Evolutionary conservation across 2,113 vertebrate species (phyloP).

Genomic region (Promerops cafer): DNA sequence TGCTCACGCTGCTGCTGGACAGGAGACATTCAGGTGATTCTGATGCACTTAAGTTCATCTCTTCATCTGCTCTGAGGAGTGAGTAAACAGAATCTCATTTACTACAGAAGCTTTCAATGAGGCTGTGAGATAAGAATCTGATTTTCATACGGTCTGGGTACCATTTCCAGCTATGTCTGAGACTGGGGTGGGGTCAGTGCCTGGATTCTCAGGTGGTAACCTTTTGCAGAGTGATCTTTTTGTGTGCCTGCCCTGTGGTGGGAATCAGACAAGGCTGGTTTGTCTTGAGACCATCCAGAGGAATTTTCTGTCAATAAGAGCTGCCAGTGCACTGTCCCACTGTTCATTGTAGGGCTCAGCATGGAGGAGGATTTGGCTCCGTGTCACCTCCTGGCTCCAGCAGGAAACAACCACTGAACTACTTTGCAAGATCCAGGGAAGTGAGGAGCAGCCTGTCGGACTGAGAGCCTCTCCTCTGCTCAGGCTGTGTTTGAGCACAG

Average conservation of each 20-base stretch:
- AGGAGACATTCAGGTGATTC: background rate
- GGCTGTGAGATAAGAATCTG: background rate
- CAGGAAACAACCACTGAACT: background rate
- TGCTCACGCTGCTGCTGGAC: background rate
- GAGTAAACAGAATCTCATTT: background rate
- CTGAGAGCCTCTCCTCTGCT: background rate
- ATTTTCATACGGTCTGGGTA: background rate
- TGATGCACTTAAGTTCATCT: background rate
- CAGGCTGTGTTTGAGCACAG: background rate
- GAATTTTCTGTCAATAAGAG: background rate
- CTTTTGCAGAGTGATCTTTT: background rate
- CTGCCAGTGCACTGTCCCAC: background rate
- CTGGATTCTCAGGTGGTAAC: background rate
- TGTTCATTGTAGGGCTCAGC: fast-evolving
- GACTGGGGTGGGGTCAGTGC: too few relatives aligned
- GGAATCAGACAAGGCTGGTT: background rate
- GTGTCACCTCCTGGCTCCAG: background rate
- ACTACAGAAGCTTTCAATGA: background rate
- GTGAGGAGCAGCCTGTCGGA: background rate
- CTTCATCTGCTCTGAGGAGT: background rate
- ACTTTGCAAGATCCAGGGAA: background rate
- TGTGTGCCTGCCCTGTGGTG: fast-evolving
- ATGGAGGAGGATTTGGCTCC: background rate
- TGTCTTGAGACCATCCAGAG: background rate
- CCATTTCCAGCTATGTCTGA: background rate